phyloP scores from a whole-genome alignment of 2,113 vertebrate genomes.

The Phrynosoma platyrhinos region DNA sequence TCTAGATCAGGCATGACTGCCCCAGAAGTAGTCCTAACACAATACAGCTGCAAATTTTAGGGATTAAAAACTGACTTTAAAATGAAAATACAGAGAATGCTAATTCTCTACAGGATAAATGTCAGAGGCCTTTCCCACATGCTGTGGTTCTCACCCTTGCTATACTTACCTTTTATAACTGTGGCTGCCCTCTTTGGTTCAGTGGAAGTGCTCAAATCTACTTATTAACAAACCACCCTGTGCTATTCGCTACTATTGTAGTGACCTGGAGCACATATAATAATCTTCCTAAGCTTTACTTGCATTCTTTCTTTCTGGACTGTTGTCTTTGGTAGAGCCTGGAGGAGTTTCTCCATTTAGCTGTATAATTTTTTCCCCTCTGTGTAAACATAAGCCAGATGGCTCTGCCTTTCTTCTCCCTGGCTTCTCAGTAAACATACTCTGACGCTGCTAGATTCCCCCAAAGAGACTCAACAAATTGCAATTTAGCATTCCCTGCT shows the following conservation, averaged over 20 bases:
- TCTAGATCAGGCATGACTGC: not conserved
- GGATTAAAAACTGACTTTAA: not conserved
- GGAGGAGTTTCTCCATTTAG: conserved; percentile 12
- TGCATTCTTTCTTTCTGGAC: conserved; percentile 2
- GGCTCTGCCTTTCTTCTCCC: conserved; percentile 26
- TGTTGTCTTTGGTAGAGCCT: not conserved
- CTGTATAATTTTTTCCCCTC: not conserved
- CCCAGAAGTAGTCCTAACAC: not conserved
- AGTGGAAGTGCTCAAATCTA: not conserved
- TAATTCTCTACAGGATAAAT: not conserved
- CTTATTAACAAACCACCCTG: not conserved
- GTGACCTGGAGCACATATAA: not conserved
- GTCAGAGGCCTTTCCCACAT: not conserved
- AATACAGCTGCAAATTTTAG: not conserved
- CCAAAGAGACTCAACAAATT: conserved; percentile 29
- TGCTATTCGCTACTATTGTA: not conserved
- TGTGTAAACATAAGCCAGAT: conserved; percentile 36
- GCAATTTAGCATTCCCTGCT: conserved; percentile 27
- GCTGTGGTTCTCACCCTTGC: not conserved
- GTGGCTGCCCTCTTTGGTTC: not conserved
- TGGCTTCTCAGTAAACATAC: conserved; percentile 19
- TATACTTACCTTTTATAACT: not conserved
- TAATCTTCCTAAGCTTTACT: not conserved
- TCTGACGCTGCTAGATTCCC: conserved; percentile 17
- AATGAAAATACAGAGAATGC: not conserved